Evolutionary conservation across 2,113 vertebrate species (phyloP), one percentile per base, ranked within the genome.

Genomic region (Chauna torquata): DNA sequence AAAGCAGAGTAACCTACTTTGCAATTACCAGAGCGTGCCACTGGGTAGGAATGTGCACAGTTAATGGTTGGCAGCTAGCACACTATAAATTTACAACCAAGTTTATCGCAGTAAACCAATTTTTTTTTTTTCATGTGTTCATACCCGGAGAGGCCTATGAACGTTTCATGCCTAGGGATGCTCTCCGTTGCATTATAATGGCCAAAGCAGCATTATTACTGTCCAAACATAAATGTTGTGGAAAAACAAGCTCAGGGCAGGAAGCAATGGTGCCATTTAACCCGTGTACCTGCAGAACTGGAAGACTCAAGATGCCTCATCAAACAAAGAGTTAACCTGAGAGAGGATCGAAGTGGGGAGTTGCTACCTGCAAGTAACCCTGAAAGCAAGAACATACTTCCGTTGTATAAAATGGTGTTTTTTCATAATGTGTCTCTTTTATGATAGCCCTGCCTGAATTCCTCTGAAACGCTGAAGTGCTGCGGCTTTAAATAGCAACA

Each of bases 341-440:
- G 69, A 84, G n/a, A 87, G 40, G 52, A 94, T 27, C 0, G 0
- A 87, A 79, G 24, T 0, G 0, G 57, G 24, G 40, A 66, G n/a
- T 79, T 87, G 75, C 77, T 54, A 79, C 30, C 34, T 93, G 40
- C 65, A 84, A 72, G 42, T 64, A 88, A 84, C 69, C 34, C 44
- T 79, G 57, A 57, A 94, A 93, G 83, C 68, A 83, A 58, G 38
- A 76, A 38, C 9, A 12, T 25, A 24, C 36, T 80, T 91, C 45
- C 69, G 80, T 74, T 72, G 27, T 77, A 87, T 49, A 82, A 84
- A 79, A 65, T 0, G 3, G 32, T 50, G 17, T 13, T 82, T 96
- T 82, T 94, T 87, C 32, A 30, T 65, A 61, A 85, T 16, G n/a
- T 79, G 12, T 54, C 47, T 92, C 40, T 90, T 92, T 68, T 45